Conservation (phyloP, 2,888 invertebrate species). For the Netelia fuscicornis region DNA sequence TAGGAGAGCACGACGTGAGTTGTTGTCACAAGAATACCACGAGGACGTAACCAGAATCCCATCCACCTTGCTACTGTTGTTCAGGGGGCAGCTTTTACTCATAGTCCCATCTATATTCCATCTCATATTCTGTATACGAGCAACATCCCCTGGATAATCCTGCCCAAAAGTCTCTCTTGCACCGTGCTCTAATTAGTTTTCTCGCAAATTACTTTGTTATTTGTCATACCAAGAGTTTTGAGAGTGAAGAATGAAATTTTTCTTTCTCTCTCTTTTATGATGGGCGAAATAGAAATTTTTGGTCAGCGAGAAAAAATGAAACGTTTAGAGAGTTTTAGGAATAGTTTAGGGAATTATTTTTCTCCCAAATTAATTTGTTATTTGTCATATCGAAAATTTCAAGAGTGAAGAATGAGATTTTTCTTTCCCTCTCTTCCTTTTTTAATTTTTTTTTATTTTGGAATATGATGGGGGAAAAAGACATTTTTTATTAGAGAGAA, state of each 20-base stretch:
- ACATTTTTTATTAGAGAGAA: background rate
- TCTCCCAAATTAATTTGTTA: conserved; percentile 17
- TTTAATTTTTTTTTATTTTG: no score
- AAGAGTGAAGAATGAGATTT: background rate
- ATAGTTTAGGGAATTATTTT: conserved; percentile 20
- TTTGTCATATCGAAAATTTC: conserved; percentile 17
- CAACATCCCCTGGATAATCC: background rate
- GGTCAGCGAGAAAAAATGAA: background rate
- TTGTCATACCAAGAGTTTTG: conserved; percentile 5
- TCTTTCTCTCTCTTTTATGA: background rate
- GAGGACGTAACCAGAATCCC: conserved; percentile 26
- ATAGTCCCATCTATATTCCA: conserved; percentile 7
- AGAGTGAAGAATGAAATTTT: background rate
- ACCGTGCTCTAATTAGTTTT: conserved; percentile 40
- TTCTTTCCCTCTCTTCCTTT: background rate
- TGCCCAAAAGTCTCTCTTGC: background rate
- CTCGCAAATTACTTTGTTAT: conserved; percentile 21
- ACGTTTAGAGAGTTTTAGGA: background rate
- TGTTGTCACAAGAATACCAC: conserved; percentile 22
- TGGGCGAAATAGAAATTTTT: background rate
- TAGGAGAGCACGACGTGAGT: background rate
- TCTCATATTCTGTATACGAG: background rate
- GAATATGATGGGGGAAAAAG: background rate
- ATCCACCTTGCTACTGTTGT: background rate
- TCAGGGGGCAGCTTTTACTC: background rate